A percentile compares a stretch with the other conserved stretches of the same genome.
phyloP scores from a whole-genome alignment of 2,888 invertebrate genomes.

The Cerceris rybyensis region DNA sequence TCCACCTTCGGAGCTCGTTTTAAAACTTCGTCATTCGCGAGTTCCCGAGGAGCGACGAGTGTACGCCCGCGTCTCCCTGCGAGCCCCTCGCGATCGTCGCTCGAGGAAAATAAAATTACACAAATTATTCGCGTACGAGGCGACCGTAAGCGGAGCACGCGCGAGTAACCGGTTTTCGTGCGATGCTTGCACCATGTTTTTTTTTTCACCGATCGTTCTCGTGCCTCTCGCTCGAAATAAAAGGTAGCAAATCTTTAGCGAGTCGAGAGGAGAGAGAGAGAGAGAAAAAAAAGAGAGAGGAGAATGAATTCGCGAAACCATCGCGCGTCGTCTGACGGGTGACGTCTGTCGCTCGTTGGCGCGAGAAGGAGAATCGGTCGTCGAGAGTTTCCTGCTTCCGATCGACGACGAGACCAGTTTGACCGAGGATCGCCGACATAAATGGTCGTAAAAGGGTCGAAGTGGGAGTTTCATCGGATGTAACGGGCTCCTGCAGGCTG shows the following conservation, averaged over 20 bases:
- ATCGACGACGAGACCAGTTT: neutral
- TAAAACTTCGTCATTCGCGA: slow-evolving; percentile 26
- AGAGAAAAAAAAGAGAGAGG: too few relatives aligned
- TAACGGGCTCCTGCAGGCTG: slow-evolving; percentile 22
- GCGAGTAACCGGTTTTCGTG: neutral
- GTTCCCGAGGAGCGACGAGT: neutral
- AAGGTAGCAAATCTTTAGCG: too few relatives aligned
- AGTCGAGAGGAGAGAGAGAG: too few relatives aligned
- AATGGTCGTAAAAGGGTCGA: slow-evolving; percentile 30
- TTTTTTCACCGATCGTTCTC: too few relatives aligned
- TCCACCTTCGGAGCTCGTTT: slow-evolving; percentile 9
- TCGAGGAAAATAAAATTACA: neutral
- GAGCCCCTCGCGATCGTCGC: neutral
- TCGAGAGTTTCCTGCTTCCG: neutral
- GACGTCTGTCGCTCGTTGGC: neutral
- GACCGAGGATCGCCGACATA: too few relatives aligned
- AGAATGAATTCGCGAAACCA: too few relatives aligned
- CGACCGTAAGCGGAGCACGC: neutral
- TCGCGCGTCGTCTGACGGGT: neutral
- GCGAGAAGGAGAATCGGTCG: neutral
- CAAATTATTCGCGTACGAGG: neutral
- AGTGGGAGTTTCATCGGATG: slow-evolving; percentile 38
- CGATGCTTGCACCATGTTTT: neutral
- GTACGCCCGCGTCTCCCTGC: too few relatives aligned
- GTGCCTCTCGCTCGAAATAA: too few relatives aligned